Percentiles rank a stretch among this genome's conserved stretches.
Evolutionary conservation across 2,113 vertebrate species (phyloP).

Genomic region (Rhinichthys klamathensis): DNA sequence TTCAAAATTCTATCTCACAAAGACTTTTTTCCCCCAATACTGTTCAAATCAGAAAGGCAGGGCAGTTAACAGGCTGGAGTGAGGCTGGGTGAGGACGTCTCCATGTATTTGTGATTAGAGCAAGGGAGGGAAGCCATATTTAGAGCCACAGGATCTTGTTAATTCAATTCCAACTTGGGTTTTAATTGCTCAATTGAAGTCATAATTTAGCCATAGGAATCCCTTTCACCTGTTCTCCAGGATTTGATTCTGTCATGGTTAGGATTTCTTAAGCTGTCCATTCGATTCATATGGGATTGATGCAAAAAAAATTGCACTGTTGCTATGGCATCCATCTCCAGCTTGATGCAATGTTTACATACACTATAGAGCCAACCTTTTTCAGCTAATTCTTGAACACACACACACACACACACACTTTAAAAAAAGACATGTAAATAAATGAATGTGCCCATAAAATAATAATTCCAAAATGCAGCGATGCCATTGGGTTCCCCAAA

Average conservation of each 20-base stretch:
- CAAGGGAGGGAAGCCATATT: slow-evolving; percentile 58
- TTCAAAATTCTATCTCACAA: neutral
- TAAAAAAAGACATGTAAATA: too few relatives aligned
- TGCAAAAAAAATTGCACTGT: slow-evolving; percentile 23
- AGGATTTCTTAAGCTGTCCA: slow-evolving; percentile 20
- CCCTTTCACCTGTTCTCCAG: slow-evolving; percentile 70
- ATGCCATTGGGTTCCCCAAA: neutral
- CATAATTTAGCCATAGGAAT: slow-evolving; percentile 78
- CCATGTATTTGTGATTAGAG: slow-evolving; percentile 73
- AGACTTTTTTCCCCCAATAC: neutral
- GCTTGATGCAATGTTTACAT: neutral
- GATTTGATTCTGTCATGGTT: slow-evolving; percentile 49
- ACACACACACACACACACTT: too few relatives aligned
- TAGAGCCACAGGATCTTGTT: slow-evolving; percentile 69
- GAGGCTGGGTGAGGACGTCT: slow-evolving; percentile 60
- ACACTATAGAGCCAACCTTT: neutral
- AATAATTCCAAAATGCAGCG: neutral
- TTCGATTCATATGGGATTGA: slow-evolving; percentile 21
- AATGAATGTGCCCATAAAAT: neutral
- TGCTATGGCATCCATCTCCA: neutral
- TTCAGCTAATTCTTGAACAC: neutral
- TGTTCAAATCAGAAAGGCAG: slow-evolving; percentile 54
- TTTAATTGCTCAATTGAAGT: slow-evolving; percentile 75
- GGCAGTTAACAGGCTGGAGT: slow-evolving; percentile 40
- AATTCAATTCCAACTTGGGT: slow-evolving; percentile 72